These are phyloP conservation scores for Phenacoccus solenopsis DNA, from an alignment of 1,140 invertebrate genomes.

Conservation along the genomic window DNA sequence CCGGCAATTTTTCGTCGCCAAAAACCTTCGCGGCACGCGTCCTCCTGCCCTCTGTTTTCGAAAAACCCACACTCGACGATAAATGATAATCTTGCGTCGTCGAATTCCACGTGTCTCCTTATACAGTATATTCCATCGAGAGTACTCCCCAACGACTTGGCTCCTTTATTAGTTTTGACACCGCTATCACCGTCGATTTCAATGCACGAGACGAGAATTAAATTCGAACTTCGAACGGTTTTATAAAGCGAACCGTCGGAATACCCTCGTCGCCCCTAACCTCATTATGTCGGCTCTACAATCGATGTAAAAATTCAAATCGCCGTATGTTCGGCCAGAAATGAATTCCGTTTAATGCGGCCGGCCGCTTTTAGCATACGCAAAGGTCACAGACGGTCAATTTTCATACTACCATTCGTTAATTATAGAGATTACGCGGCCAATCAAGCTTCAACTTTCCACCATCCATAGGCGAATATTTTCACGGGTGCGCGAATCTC, in stretches of 20 bases:
- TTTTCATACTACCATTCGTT: background rate
- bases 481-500: background rate
- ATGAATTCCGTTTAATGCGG: background rate
- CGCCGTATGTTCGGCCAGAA: background rate
- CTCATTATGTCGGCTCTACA: background rate
- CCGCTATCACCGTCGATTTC: no score
- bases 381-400: slow-evolving; percentile 1
- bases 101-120: no score
- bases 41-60: no score
- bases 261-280: background rate
- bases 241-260: no score
- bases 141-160: no score
- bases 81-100: no score
- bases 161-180: no score
- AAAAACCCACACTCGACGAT: no score
- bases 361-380: background rate
- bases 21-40: no score
- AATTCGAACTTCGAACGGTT: no score
- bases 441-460: background rate
- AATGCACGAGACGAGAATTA: background rate
- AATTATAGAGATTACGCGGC: slow-evolving; percentile 1
- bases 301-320: background rate
- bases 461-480: background rate
- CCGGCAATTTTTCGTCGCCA: no score
- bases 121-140: no score